Conservation (phyloP, 2,888 invertebrate genomes). For the Galerucella pusilla region DNA sequence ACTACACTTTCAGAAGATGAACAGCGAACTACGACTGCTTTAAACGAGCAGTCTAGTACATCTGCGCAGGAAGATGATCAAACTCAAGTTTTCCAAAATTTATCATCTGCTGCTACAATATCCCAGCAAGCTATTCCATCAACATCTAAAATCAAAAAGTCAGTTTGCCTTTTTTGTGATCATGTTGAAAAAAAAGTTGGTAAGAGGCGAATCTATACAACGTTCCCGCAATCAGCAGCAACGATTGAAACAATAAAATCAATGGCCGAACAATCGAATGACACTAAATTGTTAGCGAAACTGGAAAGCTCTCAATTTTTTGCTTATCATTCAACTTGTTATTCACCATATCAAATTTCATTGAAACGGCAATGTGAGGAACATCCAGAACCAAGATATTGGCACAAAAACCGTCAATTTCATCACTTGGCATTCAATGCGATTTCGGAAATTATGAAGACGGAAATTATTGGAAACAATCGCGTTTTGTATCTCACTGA, state of each 20-base stretch:
- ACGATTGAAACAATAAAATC: slow-evolving; percentile 22
- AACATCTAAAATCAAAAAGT: slow-evolving; percentile 13
- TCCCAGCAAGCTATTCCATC: slow-evolving; percentile 26
- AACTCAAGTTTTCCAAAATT: slow-evolving; percentile 16
- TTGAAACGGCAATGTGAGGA: slow-evolving; percentile 22
- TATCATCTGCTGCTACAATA: slow-evolving; percentile 12
- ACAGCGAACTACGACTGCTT: not conserved
- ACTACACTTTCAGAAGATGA: not conserved
- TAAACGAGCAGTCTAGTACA: slow-evolving; percentile 1
- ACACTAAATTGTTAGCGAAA: not conserved
- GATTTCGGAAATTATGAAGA: slow-evolving; percentile 20
- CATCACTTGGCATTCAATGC: slow-evolving; percentile 25
- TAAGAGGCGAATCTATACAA: slow-evolving; percentile 14
- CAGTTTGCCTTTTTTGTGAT: slow-evolving; percentile 24
- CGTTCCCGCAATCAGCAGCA: slow-evolving; percentile 25
- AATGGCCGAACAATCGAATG: slow-evolving; percentile 25
- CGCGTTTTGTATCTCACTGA: slow-evolving; percentile 22
- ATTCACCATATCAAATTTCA: slow-evolving; percentile 20
- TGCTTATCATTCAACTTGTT: slow-evolving; percentile 27
- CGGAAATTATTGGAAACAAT: slow-evolving; percentile 22
- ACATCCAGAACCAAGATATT: slow-evolving; percentile 26
- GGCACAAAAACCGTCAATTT: slow-evolving; percentile 22
- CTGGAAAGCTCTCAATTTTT: slow-evolving; percentile 13
- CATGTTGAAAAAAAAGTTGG: slow-evolving; percentile 28
- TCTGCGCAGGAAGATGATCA: slow-evolving; percentile 4